Percentiles rank a stretch among this genome's conserved stretches.
Conservation (phyloP, 2,113 vertebrate species). For the Nothobranchius kuhntae region DNA sequence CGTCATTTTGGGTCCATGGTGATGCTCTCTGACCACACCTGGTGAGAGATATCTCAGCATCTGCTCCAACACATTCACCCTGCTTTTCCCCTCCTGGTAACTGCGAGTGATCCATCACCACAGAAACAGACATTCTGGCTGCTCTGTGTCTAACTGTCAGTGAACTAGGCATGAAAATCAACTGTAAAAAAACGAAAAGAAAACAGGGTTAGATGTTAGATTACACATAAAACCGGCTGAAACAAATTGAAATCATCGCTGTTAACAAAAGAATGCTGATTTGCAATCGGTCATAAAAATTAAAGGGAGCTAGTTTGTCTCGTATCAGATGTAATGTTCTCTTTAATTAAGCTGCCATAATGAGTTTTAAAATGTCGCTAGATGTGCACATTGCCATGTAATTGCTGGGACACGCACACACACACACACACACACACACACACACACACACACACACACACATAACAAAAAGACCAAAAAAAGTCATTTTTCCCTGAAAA, state of each 20-base stretch:
- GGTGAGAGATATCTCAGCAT: slow-evolving; percentile 14
- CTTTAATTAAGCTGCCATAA: slow-evolving; percentile 32
- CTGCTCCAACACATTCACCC: slow-evolving; percentile 1
- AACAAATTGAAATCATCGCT: neutral
- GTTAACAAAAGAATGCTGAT: neutral
- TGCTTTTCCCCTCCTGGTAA: slow-evolving; percentile 3
- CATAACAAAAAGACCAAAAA: slow-evolving; percentile 5
- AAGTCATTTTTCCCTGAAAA: slow-evolving; percentile 6
- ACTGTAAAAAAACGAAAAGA: neutral
- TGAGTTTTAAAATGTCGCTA: slow-evolving; percentile 9
- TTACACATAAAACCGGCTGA: neutral
- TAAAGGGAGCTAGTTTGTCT: neutral
- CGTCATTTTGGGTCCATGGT: neutral
- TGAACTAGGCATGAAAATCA: slow-evolving; percentile 7
- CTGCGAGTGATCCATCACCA: slow-evolving; percentile 34
- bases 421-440: neutral
- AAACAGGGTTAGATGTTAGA: neutral
- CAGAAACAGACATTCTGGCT: slow-evolving; percentile 21
- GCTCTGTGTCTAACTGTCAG: slow-evolving; percentile 12
- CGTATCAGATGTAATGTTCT: slow-evolving; percentile 14
- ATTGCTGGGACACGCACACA: neutral
- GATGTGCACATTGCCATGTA: neutral
- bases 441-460: neutral
- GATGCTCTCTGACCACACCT: slow-evolving; percentile 11
- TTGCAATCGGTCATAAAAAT: slow-evolving; percentile 5